phyloP scores from a whole-genome alignment of 23 tunicate genomes.

The Phallusia fumigata region DNA sequence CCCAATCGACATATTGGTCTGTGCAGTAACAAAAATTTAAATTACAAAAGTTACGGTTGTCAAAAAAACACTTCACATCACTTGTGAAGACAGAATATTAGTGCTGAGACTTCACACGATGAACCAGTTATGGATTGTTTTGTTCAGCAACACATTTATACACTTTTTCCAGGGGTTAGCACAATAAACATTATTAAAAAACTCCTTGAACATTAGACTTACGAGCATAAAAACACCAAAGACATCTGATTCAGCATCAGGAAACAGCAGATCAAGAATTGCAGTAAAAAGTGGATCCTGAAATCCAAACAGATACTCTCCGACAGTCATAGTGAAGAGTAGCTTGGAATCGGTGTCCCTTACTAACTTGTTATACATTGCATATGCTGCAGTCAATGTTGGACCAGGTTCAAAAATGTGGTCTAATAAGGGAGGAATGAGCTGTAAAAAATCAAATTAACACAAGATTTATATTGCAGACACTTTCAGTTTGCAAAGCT shows the following conservation, averaged over 20 bases:
- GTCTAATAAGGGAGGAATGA: constrained; percentile 23
- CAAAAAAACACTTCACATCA: not conserved
- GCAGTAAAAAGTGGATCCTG: constrained; percentile 51
- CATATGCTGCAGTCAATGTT: constrained; percentile 13
- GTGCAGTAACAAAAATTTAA: not conserved
- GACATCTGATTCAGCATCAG: constrained; percentile 18
- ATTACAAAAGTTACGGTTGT: not conserved
- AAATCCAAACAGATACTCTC: constrained; percentile 51
- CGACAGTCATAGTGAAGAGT: constrained; percentile 38
- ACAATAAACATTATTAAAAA: too few relatives aligned
- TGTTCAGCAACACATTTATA: too few relatives aligned
- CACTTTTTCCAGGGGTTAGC: too few relatives aligned
- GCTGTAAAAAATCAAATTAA: constrained; percentile 16
- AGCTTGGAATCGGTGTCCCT: constrained; percentile 37
- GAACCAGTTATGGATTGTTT: too few relatives aligned
- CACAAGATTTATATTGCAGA: too few relatives aligned
- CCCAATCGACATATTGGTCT: constrained; percentile 55
- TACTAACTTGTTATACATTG: constrained; percentile 26
- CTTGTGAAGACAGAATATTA: too few relatives aligned
- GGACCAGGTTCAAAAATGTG: constrained; percentile 8
- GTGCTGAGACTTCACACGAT: too few relatives aligned
- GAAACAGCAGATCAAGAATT: constrained; percentile 28
- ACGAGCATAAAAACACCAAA: constrained; percentile 61
- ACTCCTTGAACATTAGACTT: too few relatives aligned
- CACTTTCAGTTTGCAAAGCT: too few relatives aligned